Evolutionary conservation across 2,113 vertebrate genomes (phyloP).

Genomic region (Arenaria interpres): DNA sequence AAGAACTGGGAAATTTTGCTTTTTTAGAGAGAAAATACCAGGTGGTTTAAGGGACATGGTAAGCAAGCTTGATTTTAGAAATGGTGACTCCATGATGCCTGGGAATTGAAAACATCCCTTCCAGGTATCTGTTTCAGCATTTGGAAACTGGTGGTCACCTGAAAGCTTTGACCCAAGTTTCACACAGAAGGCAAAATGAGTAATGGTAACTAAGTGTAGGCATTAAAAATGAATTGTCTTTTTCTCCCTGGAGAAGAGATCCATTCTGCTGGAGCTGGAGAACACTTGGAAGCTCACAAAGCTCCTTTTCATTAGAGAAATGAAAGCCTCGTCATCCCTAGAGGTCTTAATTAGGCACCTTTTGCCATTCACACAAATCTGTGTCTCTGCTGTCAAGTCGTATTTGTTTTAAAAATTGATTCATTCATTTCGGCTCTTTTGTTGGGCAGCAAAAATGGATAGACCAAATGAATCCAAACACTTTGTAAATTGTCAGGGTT

Average conservation of each 20-base stretch:
- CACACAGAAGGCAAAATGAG: background rate
- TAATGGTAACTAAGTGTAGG: constrained; percentile 3
- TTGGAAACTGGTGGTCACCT: background rate
- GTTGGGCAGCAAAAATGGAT: constrained; percentile 24
- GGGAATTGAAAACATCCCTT: background rate
- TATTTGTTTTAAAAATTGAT: constrained; percentile 61
- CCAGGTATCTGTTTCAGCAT: background rate
- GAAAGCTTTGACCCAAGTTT: background rate
- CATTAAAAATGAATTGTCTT: constrained; percentile 22
- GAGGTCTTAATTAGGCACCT: constrained; percentile 64
- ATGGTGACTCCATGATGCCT: background rate
- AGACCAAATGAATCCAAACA: background rate
- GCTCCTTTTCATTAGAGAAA: constrained; percentile 62
- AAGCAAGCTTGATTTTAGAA: background rate
- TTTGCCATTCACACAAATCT: constrained; percentile 49
- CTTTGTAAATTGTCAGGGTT: constrained; percentile 4
- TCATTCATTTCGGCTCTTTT: constrained; percentile 18
- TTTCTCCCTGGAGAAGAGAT: constrained; percentile 32
- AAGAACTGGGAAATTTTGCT: background rate
- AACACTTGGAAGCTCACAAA: constrained; percentile 35
- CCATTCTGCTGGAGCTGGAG: background rate
- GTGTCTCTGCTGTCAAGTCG: constrained; percentile 40
- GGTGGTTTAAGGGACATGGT: background rate
- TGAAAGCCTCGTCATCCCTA: constrained; percentile 50
- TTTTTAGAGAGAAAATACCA: background rate